These are phyloP conservation scores for Criorhina ranunculi DNA, from an alignment of 2,888 invertebrate genomes.

Conservation along the genomic window DNA sequence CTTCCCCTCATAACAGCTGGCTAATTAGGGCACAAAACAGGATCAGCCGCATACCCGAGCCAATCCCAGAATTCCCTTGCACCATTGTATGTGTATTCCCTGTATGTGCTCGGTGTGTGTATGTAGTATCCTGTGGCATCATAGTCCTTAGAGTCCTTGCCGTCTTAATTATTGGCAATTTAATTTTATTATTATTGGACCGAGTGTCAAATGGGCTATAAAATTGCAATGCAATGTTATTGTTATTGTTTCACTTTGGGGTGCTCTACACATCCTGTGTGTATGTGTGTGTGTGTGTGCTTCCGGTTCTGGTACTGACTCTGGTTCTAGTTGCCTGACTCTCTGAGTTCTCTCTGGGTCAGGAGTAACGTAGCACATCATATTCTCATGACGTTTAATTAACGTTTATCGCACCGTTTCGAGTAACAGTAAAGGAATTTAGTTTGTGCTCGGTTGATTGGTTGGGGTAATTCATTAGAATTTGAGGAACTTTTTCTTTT, in stretches of 20 bases:
- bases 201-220: constrained; percentile 77
- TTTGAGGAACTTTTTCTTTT: constrained; percentile 60
- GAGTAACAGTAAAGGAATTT: constrained; percentile 71
- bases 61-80: constrained; percentile 67
- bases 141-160: constrained; percentile 64
- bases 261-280: constrained; percentile 22
- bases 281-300: background rate
- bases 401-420: constrained; percentile 76
- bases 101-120: constrained; percentile 17
- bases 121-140: constrained; percentile 46
- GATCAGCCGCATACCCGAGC: constrained; percentile 65
- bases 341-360: constrained; percentile 58
- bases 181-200: constrained; percentile 77
- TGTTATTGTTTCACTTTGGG: constrained; percentile 76
- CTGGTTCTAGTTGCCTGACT: constrained; percentile 3
- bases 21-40: constrained; percentile 74
- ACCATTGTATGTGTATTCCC: constrained; percentile 27
- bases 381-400: constrained; percentile 76
- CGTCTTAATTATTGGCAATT: constrained; percentile 76
- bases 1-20: constrained; percentile 52
- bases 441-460: constrained; percentile 72
- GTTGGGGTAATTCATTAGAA: constrained; percentile 75
- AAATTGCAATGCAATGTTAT: constrained; percentile 77
- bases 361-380: constrained; percentile 73
- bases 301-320: background rate